Evolutionary conservation across 2,888 invertebrate species (phyloP), one percentile per base, ranked within the genome.

Genomic region (Lagria hirta): DNA sequence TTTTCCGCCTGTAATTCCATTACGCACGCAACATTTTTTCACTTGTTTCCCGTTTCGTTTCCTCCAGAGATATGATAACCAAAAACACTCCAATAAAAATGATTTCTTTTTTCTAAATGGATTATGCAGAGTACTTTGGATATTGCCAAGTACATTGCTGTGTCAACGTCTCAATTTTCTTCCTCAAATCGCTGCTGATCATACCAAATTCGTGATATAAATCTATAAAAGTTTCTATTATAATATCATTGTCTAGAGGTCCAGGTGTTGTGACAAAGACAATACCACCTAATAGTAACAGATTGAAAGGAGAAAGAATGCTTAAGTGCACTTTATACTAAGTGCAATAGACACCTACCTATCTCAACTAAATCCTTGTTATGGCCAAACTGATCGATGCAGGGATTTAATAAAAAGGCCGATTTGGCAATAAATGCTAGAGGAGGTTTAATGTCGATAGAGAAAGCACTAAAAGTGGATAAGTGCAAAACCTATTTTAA

Each of bases 91-190:
- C n/a, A n/a, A n/a, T n/a, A n/a, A n/a, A n/a, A n/a, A n/a, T n/a
- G n/a, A n/a, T n/a, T n/a, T n/a, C n/a, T n/a, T n/a, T n/a, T n/a
- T n/a, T n/a, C n/a, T n/a, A n/a, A n/a, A n/a, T n/a, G n/a, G 60
- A 67, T 66, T 66, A 65, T 65, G 65, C 65, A 61, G 62, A 55
- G 58, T 66, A 66, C n/a, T n/a, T n/a, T 63, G 65, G 67, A 62
- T 65, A 65, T 64, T 66, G 62, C 53, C 55, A 56, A 66, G 66
- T 68, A 66, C 66, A 67, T 64, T 68, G 66, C 65, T 66, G 64
- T 68, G 66, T 66, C 68, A 66, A 65, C 62, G 60, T 62, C 62
- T 62, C 66, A 64, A 65, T 65, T 61, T 62, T n/a, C n/a, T n/a
- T n/a, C n/a, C n/a, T n/a, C 62, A 55, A 48, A 47, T 24, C 42